These are phyloP conservation scores for Coregonus sp. DNA, from an alignment of 2,797 vertebrate genomes.

Conservation along the genomic window DNA sequence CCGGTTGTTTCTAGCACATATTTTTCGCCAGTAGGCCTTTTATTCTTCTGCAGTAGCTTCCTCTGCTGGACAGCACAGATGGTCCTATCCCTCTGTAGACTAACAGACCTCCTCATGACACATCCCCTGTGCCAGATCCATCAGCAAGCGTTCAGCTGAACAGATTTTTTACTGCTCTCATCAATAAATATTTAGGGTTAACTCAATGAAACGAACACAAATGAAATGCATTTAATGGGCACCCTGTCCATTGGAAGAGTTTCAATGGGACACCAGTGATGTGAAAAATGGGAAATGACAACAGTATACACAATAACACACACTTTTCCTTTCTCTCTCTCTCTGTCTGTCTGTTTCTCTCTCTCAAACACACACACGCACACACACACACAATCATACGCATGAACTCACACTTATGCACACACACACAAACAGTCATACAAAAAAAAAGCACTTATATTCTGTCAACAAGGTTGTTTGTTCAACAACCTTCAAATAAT, in stretches of 20 bases:
- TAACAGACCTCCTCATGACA: slow-evolving; percentile 45
- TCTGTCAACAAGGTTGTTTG: slow-evolving; percentile 70
- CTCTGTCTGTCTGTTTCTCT: slow-evolving; percentile 6
- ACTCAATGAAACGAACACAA: slow-evolving; percentile 76
- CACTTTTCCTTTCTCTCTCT: slow-evolving; percentile 28
- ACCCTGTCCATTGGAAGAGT: slow-evolving; percentile 66
- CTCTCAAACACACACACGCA: slow-evolving; percentile 37
- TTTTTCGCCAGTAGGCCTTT: slow-evolving; percentile 22
- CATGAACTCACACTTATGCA: background rate
- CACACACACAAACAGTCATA: slow-evolving; percentile 2
- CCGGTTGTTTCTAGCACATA: slow-evolving; percentile 21
- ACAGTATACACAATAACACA: slow-evolving; percentile 65
- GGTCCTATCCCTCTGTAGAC: slow-evolving; percentile 46
- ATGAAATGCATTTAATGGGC: slow-evolving; percentile 72
- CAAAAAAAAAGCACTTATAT: slow-evolving; percentile 60
- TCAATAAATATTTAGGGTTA: slow-evolving; percentile 78
- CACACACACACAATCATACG: background rate
- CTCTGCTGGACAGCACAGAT: slow-evolving; percentile 53
- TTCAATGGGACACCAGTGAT: slow-evolving; percentile 64
- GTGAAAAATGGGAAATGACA: slow-evolving; percentile 62
- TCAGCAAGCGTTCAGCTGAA: slow-evolving; percentile 59
- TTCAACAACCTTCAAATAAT: slow-evolving; percentile 81
- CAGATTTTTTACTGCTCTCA: slow-evolving; percentile 70
- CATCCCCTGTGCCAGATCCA: slow-evolving; percentile 57
- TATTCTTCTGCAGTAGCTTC: background rate